These are phyloP conservation scores for Syngnathus rostellatus DNA, from an alignment of 2,797 vertebrate species.

Conservation along the genomic window DNA sequence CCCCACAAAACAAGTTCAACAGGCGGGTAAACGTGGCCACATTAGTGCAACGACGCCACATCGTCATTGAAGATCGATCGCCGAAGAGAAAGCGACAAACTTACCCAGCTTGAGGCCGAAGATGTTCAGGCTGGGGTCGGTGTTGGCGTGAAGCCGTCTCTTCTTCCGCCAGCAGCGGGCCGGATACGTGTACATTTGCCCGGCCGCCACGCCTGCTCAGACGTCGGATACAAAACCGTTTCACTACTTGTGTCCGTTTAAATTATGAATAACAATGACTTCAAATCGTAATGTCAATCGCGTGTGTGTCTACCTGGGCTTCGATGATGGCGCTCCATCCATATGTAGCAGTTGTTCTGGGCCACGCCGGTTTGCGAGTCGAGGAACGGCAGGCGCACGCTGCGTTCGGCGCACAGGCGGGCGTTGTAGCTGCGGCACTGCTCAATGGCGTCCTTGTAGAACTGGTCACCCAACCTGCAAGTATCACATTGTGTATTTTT, in stretches of 20 bases:
- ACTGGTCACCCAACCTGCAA: conserved; percentile 89
- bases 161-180: conserved; percentile 98
- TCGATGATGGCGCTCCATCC: conserved; percentile 96
- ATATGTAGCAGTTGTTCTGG: conserved; percentile 99
- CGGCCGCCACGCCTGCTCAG: conserved; percentile 76
- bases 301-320: conserved; percentile 78
- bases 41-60: conserved; percentile 51
- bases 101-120: conserved; percentile 90
- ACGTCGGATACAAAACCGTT: neutral
- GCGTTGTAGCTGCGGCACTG: conserved; percentile 97
- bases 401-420: conserved; percentile 88
- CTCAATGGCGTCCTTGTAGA: conserved; percentile 96
- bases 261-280: too few relatives aligned
- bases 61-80: conserved; percentile 29
- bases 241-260: neutral
- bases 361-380: conserved; percentile 94
- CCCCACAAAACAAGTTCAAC: conserved; percentile 61
- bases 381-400: conserved; percentile 90
- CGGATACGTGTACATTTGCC: conserved; percentile 92
- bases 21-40: conserved; percentile 44
- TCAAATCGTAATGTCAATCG: neutral
- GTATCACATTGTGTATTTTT: neutral
- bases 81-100: conserved; percentile 21
- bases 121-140: conserved; percentile 84
- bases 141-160: conserved; percentile 83